These are phyloP conservation scores for Cercocebus atys DNA, from an alignment of 2,113 vertebrate species.

Conservation along the genomic window DNA sequence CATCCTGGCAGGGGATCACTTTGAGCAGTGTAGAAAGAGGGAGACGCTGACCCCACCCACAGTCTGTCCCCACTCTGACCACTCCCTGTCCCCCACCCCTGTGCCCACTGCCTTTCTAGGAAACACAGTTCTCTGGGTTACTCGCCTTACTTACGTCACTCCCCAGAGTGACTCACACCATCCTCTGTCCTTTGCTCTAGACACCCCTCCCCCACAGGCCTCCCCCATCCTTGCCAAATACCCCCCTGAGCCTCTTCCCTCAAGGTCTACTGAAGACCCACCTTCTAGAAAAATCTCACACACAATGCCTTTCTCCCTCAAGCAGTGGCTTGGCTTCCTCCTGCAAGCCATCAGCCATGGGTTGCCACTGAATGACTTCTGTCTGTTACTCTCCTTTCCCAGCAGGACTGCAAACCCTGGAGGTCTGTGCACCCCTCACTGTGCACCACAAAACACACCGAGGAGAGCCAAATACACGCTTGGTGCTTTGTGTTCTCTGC, in stretches of 20 bases:
- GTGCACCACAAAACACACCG: rapidly evolving
- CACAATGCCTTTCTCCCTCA: not conserved
- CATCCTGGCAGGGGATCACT: too few species aligned
- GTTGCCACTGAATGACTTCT: rapidly evolving
- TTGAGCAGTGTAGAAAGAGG: not conserved
- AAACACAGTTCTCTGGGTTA: not conserved
- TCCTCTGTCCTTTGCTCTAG: rapidly evolving
- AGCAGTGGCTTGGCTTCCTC: not conserved
- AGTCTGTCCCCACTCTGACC: not conserved
- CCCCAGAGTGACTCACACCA: rapidly evolving
- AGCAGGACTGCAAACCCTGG: not conserved
- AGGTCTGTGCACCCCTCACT: rapidly evolving
- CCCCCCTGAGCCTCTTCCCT: not conserved
- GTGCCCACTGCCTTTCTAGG: not conserved
- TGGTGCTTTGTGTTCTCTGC: rapidly evolving
- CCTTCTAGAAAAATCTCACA: not conserved
- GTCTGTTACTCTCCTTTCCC: not conserved
- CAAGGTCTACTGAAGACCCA: not conserved
- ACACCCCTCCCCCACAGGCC: rapidly evolving
- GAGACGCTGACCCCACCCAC: not conserved
- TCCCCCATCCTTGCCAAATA: not conserved
- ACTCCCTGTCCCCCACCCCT: not conserved
- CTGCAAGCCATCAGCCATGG: not conserved
- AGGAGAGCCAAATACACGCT: rapidly evolving
- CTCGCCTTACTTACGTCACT: not conserved